phyloP scores from a whole-genome alignment of 2,113 vertebrate genomes.

The Galbula dea region DNA sequence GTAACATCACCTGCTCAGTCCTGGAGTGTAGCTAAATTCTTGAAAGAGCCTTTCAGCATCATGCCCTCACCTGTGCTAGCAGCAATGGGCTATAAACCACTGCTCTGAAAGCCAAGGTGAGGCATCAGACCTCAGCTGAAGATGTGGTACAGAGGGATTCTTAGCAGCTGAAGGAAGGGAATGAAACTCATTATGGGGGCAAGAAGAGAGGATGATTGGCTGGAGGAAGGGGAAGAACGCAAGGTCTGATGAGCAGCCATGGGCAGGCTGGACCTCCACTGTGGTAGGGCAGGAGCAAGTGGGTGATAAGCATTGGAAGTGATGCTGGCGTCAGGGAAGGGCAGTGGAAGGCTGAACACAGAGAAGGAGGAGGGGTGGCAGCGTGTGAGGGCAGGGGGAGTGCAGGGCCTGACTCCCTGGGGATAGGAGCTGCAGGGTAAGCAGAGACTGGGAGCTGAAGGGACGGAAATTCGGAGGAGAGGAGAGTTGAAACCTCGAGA shows the following conservation, averaged over 20 bases:
- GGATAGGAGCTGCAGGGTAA: background rate
- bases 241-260: background rate
- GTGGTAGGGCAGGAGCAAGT: background rate
- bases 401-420: background rate
- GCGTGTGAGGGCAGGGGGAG: background rate
- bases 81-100: too few species aligned
- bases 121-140: background rate
- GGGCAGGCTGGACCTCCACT: background rate
- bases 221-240: background rate
- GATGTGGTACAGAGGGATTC: background rate
- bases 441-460: background rate
- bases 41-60: background rate
- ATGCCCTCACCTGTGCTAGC: background rate
- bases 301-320: background rate
- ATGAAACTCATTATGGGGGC: background rate
- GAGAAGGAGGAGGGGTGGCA: background rate
- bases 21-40: background rate
- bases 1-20: rapidly evolving
- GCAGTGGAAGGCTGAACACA: rapidly evolving
- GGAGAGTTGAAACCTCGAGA: background rate
- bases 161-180: background rate
- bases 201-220: background rate
- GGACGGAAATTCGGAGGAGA: background rate
- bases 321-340: background rate
- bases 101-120: background rate